Evolutionary conservation across 2,888 invertebrate species (phyloP).

Genomic region (Drosophila robusta): DNA sequence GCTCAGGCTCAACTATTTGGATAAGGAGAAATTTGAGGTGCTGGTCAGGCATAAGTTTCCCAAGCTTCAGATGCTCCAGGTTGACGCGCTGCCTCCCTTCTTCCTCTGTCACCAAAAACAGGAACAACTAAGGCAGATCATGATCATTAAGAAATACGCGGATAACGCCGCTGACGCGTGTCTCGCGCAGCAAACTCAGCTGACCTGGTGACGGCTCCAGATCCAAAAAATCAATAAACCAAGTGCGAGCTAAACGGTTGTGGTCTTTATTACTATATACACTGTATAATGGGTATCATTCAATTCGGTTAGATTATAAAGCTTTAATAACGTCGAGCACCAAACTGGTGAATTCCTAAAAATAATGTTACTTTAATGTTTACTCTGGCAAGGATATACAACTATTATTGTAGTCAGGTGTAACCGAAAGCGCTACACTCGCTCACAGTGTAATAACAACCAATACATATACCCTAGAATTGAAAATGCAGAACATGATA

Average conservation of each 20-base stretch:
- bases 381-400: too few species aligned
- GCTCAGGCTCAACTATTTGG: constrained; percentile 47
- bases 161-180: constrained; percentile 2
- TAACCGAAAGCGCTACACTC: too few species aligned
- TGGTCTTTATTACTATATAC: not conserved
- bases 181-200: constrained; percentile 5
- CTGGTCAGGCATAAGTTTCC: constrained; percentile 51
- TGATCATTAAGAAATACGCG: constrained; percentile 1
- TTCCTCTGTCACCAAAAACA: constrained; percentile 39
- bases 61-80: constrained; percentile 52
- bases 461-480: too few species aligned
- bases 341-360: too few species aligned
- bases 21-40: constrained; percentile 47
- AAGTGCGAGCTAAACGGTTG: not conserved
- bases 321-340: too few species aligned
- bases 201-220: constrained; percentile 14
- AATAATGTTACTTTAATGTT: too few species aligned
- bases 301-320: not conserved
- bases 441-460: too few species aligned
- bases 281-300: not conserved
- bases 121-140: constrained; percentile 34
- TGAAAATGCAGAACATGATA: too few species aligned
- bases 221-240: not conserved
- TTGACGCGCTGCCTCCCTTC: constrained; percentile 66
- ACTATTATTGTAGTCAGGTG: too few species aligned